phyloP scores from a whole-genome alignment of 2,888 invertebrate species.

The Diarsia dahlii region DNA sequence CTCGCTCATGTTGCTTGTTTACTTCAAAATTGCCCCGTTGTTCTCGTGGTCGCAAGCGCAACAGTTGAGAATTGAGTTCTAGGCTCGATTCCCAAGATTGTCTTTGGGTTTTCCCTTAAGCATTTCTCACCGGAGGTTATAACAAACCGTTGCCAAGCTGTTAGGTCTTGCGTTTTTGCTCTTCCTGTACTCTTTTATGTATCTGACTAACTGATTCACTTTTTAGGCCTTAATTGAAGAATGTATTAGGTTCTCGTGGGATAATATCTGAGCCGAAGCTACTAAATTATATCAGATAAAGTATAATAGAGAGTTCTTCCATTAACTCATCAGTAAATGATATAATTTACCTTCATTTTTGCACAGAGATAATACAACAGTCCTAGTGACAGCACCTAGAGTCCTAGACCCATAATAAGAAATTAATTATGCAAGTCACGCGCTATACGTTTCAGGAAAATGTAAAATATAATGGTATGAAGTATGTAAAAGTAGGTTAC shows the following conservation, averaged over 20 bases:
- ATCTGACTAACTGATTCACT: neutral
- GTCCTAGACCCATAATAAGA: neutral
- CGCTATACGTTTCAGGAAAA: constrained; percentile 17
- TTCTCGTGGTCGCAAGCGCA: neutral
- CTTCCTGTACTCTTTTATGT: neutral
- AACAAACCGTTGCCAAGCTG: too few relatives aligned
- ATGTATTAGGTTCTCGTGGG: neutral
- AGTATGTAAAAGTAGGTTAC: constrained; percentile 24
- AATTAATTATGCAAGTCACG: constrained; percentile 5
- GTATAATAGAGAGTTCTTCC: neutral
- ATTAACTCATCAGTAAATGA: constrained; percentile 4
- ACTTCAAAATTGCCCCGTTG: neutral
- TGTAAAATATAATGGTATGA: neutral
- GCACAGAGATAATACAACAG: neutral
- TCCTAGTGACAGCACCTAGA: neutral
- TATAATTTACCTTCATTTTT: constrained; percentile 18
- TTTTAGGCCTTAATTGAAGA: neutral
- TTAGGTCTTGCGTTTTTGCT: neutral
- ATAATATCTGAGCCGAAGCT: neutral
- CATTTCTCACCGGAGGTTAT: neutral
- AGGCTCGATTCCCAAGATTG: neutral
- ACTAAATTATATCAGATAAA: neutral
- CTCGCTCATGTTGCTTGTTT: neutral
- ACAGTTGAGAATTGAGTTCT: neutral
- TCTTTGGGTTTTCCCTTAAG: neutral